A percentile compares a stretch with the other conserved stretches of the same genome.
phyloP scores from a whole-genome alignment of 64 coral and sea anemone species.

The Dendronephthya gigantea region DNA sequence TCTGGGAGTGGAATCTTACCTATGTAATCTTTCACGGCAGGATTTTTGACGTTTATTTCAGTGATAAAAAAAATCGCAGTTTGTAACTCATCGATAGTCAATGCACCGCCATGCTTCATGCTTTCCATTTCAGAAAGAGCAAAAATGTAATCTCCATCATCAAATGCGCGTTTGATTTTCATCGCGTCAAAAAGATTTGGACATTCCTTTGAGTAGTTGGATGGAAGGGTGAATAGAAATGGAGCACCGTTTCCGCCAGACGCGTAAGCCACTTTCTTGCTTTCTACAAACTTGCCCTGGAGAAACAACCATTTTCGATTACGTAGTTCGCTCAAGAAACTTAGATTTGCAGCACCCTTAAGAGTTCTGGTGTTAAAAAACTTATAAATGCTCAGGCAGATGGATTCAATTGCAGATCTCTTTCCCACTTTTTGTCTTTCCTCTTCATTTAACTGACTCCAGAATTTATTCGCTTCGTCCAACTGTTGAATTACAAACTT shows the following conservation, averaged over 20 bases:
- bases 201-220: slow-evolving; percentile 51
- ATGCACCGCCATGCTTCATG: slow-evolving; percentile 49
- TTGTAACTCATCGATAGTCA: slow-evolving; percentile 48
- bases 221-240: slow-evolving; percentile 50
- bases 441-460: too few relatives aligned
- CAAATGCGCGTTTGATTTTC: slow-evolving; percentile 14
- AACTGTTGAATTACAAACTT: too few relatives aligned
- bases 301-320: too few relatives aligned
- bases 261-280: slow-evolving; percentile 61
- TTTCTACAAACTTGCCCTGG: slow-evolving; percentile 49
- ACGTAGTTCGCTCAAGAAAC: slow-evolving; percentile 36
- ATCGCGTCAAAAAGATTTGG: slow-evolving; percentile 59
- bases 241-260: slow-evolving; percentile 16
- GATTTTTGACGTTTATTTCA: neutral
- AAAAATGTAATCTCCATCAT: neutral
- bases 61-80: neutral
- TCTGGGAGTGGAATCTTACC: neutral
- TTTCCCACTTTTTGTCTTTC: too few relatives aligned
- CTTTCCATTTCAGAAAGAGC: slow-evolving; percentile 26
- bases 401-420: too few relatives aligned
- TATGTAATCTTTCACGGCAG: neutral
- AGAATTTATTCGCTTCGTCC: too few relatives aligned
- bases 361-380: slow-evolving; percentile 52
- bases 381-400: too few relatives aligned
- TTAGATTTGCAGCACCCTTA: neutral